Evolutionary conservation across 2,113 vertebrate genomes (phyloP), one percentile per base, ranked within the genome.

Genomic region (Salvelinus fontinalis): DNA sequence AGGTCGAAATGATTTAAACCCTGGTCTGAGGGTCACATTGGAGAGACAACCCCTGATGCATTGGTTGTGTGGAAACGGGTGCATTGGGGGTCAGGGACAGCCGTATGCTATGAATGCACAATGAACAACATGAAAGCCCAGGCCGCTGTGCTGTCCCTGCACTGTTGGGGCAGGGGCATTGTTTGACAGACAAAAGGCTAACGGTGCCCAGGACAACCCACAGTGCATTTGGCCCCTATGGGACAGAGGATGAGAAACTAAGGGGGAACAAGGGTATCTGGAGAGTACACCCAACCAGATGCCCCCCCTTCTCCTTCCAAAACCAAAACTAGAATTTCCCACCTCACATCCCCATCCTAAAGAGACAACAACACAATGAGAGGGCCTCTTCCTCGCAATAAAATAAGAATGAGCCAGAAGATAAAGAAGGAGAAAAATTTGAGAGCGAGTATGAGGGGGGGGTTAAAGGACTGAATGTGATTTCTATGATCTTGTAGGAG

Each of bases 101-200:
- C 68, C 22, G 5, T 70, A 70, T 49, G 44, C 68, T 49, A 49
- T 44, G 39, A 70, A 70, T 70, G 68, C 68, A 70, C 44, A 70
- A 49, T 49, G 9, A 70, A 4, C 22, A 14, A 22, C 44, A 70
- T 48, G 44, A 70, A 70, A 70, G 68, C 11, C 44, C 68, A 49
- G n/a, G 9, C 39, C n/a, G 9, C 20, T 26, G 68, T 70, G 34
- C n/a, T 12, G 44, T n/a, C 8, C 68, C 68, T 44, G n/a, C 39
- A 8, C 22, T 68, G 8, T 39, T 44, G 39, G 67, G 20, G 5
- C 3, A 18, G 54, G 39, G 68, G 16, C 39, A 51, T 70, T 70
- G 68, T 70, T 70, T 70, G n/a, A 48, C 24, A 48, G 39, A 70
- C 68, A 70, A 70, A 22, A 7, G 68, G 68, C 39, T 70, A 70